These are phyloP conservation scores for Pionites leucogaster DNA, from an alignment of 2,113 vertebrate species.

Conservation along the genomic window DNA sequence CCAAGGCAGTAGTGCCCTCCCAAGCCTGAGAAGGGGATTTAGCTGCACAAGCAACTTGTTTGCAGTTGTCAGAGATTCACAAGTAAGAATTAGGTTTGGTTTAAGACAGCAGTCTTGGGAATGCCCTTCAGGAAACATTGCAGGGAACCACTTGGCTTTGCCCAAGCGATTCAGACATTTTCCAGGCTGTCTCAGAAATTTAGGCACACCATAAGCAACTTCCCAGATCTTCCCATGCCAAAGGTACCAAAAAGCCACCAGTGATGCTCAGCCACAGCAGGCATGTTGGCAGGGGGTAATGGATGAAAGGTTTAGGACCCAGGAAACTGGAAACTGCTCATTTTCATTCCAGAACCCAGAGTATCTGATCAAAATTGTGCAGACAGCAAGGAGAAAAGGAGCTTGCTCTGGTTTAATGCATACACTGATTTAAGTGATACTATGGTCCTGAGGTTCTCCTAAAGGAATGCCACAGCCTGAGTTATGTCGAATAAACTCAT, in stretches of 20 bases:
- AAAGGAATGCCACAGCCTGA: neutral
- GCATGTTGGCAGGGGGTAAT: fast-evolving
- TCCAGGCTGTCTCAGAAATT: neutral
- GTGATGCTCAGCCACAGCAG: neutral
- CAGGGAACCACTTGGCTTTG: neutral
- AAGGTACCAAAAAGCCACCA: neutral
- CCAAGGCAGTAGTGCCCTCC: neutral
- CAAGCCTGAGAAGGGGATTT: neutral
- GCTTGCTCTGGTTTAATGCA: neutral
- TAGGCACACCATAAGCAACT: neutral
- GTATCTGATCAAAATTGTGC: neutral
- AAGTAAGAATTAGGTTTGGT: fast-evolving
- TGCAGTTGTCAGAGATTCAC: neutral
- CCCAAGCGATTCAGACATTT: neutral
- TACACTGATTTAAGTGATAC: neutral
- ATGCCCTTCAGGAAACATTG: neutral
- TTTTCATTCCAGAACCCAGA: neutral
- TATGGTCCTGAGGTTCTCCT: neutral
- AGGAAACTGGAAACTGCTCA: neutral
- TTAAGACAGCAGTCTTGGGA: neutral
- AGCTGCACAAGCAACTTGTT: neutral
- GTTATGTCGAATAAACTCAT: neutral
- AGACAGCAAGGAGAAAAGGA: neutral
- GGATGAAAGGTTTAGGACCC: neutral
- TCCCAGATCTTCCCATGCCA: neutral